Percentiles rank a stretch among this genome's conserved stretches.
phyloP scores from a whole-genome alignment of 2,797 vertebrate species.

The Gallinago solitaria region DNA sequence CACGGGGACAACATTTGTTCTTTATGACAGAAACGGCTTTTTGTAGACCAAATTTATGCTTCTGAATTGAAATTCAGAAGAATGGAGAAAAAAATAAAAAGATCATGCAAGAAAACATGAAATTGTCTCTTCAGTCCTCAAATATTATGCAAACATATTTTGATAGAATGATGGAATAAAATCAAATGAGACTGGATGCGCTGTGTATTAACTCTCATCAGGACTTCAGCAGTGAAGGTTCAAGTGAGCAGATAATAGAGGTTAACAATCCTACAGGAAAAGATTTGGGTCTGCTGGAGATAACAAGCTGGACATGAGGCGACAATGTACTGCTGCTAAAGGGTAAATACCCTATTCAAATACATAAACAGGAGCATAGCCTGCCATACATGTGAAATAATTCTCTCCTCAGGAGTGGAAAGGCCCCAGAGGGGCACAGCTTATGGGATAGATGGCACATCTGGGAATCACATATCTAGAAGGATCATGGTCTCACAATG shows the following conservation, averaged over 20 bases:
- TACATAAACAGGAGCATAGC: background rate
- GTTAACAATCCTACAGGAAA: background rate
- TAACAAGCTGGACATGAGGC: background rate
- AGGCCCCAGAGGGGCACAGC: background rate
- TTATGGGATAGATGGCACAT: background rate
- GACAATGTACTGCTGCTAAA: background rate
- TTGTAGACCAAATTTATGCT: background rate
- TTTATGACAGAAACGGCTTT: background rate
- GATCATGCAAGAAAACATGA: background rate
- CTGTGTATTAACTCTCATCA: background rate
- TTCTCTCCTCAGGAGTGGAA: background rate
- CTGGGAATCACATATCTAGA: accelerated
- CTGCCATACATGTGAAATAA: background rate
- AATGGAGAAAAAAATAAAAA: background rate
- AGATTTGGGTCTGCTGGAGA: background rate
- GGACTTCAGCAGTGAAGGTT: background rate
- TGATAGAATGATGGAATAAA: background rate
- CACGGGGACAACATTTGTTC: background rate
- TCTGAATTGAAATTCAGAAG: background rate
- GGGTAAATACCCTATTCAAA: background rate
- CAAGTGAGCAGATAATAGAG: background rate
- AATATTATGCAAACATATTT: background rate
- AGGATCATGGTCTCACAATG: background rate
- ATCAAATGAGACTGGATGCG: background rate
- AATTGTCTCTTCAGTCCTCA: background rate